Evolutionary conservation across 2,113 vertebrate genomes (phyloP).

Genomic region (Theristicus caerulescens): DNA sequence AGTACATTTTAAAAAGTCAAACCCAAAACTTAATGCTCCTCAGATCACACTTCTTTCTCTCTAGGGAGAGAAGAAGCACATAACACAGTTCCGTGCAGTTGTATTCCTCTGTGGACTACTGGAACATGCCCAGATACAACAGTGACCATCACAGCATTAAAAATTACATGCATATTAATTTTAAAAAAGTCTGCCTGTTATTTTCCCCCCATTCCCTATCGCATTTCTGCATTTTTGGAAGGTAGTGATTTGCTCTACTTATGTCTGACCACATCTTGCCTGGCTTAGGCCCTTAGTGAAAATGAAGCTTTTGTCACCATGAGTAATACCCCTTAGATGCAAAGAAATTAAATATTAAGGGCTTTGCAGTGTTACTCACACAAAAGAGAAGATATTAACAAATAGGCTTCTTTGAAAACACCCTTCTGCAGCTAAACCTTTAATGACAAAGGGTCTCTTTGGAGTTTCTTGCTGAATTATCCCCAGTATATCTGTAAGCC

Average conservation of each 20-base stretch:
- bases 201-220: background rate
- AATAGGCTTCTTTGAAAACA: conserved; percentile 46
- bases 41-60: background rate
- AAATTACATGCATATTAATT: background rate
- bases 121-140: background rate
- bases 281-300: background rate
- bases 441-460: conserved; percentile 32
- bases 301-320: conserved; percentile 11
- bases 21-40: background rate
- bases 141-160: background rate
- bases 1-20: background rate
- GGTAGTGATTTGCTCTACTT: background rate
- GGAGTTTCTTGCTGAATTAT: conserved; percentile 26
- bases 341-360: conserved; percentile 43
- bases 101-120: background rate
- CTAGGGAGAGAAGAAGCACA: background rate
- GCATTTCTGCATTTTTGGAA: background rate
- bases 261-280: background rate
- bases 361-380: conserved; percentile 41
- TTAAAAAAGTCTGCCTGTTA: background rate
- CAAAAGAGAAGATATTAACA: conserved; percentile 17
- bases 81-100: background rate
- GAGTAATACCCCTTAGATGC: conserved; percentile 22
- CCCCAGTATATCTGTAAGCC: background rate
- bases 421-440: conserved; percentile 33